phyloP scores from a whole-genome alignment of 2,797 vertebrate species.

The Siniperca obscura region DNA sequence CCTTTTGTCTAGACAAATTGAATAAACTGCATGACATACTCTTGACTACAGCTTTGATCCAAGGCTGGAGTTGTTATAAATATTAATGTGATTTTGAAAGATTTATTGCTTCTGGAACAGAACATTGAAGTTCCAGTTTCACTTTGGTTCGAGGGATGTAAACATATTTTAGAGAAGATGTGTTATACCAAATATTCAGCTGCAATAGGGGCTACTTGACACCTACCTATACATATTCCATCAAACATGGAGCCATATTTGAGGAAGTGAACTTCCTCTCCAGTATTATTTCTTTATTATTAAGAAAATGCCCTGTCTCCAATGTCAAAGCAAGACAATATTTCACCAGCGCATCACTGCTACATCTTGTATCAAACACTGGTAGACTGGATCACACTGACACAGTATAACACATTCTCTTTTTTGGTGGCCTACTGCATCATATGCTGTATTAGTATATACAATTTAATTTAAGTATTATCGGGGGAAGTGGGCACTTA shows the following conservation, averaged over 20 bases:
- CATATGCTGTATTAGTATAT: conserved; percentile 71
- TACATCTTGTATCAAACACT: conserved; percentile 34
- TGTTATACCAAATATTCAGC: not conserved
- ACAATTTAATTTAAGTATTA: conserved; percentile 80
- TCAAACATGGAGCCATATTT: not conserved
- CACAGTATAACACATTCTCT: conserved; percentile 32
- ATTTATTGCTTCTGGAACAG: not conserved
- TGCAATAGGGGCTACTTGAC: not conserved
- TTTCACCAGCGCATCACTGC: not conserved
- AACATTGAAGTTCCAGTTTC: not conserved
- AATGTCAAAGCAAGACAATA: conserved; percentile 55
- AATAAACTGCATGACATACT: not conserved
- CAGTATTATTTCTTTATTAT: not conserved
- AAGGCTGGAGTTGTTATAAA: not conserved
- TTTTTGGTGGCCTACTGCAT: conserved; percentile 70
- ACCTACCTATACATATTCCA: not conserved
- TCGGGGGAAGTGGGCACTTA: conserved; percentile 77
- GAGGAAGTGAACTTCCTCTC: not conserved
- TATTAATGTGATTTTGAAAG: not conserved
- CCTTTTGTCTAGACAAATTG: not conserved
- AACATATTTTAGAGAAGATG: not conserved
- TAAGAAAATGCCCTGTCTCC: conserved; percentile 35
- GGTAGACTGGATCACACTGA: conserved; percentile 37
- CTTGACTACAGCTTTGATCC: not conserved
- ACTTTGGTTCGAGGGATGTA: not conserved